Conservation (phyloP, 2,888 invertebrate species). For the Hypena proboscidalis region DNA sequence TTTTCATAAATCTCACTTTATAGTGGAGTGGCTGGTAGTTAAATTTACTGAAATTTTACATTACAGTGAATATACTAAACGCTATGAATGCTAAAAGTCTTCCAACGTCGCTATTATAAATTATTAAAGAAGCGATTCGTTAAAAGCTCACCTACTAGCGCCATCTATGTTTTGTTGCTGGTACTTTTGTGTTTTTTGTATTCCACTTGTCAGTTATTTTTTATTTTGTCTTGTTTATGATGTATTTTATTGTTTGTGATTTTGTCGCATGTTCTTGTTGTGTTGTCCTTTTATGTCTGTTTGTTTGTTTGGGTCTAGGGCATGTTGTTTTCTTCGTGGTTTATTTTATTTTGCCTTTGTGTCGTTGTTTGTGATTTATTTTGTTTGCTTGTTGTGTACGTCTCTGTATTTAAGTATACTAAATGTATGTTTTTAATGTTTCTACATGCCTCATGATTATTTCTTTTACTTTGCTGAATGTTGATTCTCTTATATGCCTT, state of each 20-base stretch:
- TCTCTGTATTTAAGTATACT: background rate
- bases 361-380: background rate
- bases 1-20: too few species aligned
- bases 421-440: background rate
- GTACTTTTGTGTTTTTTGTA: background rate
- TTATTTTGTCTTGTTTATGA: conserved; percentile 18
- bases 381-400: conserved; percentile 3
- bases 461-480: background rate
- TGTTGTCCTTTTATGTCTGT: conserved; percentile 16
- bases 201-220: too few species aligned
- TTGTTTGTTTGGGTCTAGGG: background rate
- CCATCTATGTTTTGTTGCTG: background rate
- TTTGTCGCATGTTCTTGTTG: conserved; percentile 20
- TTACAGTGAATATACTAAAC: too few species aligned
- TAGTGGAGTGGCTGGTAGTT: too few species aligned
- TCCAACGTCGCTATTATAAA: too few species aligned
- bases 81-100: too few species aligned
- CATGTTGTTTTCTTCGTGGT: conserved; percentile 1
- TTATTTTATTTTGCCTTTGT: background rate
- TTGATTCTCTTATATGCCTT: too few species aligned
- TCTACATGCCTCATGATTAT: background rate
- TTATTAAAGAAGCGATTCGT: too few species aligned
- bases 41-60: too few species aligned
- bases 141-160: background rate
- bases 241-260: conserved; percentile 19